These are phyloP conservation scores for Uropetala carovei DNA, from an alignment of 2,888 invertebrate genomes.

Conservation along the genomic window DNA sequence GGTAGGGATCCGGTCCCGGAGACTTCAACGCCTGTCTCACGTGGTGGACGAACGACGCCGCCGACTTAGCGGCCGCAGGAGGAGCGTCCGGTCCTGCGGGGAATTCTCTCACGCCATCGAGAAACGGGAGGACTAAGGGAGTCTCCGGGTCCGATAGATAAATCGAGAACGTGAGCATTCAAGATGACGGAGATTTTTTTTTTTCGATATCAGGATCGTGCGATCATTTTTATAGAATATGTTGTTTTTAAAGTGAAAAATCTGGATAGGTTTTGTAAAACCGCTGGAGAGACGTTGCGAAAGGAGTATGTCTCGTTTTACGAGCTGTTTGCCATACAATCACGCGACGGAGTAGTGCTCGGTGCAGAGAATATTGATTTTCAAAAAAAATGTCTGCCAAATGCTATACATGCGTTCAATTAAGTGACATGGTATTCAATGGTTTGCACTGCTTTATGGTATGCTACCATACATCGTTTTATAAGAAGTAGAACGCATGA, in stretches of 20 bases:
- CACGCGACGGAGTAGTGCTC: not conserved
- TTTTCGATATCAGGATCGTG: not conserved
- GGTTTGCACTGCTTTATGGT: too few species aligned
- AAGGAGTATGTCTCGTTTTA: not conserved
- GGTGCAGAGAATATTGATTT: not conserved
- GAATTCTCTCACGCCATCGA: constrained; percentile 40
- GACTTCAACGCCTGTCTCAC: constrained; percentile 32
- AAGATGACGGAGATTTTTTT: not conserved
- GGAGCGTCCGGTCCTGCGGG: not conserved
- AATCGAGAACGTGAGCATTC: too few species aligned
- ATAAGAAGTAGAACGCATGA: too few species aligned
- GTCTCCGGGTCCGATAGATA: not conserved
- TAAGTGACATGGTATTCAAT: too few species aligned
- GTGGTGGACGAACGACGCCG: not conserved
- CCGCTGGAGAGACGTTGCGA: not conserved
- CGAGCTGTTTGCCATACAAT: not conserved
- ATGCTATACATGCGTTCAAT: too few species aligned
- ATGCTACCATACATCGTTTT: too few species aligned
- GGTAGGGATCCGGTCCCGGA: not conserved
- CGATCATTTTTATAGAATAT: not conserved
- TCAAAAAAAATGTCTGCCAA: too few species aligned
- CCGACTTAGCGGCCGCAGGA: not conserved
- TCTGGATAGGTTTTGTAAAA: not conserved
- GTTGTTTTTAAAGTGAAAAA: not conserved
- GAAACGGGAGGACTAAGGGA: not conserved